Evolutionary conservation across 2,888 invertebrate species (phyloP).

Genomic region (Camponotus fellah): DNA sequence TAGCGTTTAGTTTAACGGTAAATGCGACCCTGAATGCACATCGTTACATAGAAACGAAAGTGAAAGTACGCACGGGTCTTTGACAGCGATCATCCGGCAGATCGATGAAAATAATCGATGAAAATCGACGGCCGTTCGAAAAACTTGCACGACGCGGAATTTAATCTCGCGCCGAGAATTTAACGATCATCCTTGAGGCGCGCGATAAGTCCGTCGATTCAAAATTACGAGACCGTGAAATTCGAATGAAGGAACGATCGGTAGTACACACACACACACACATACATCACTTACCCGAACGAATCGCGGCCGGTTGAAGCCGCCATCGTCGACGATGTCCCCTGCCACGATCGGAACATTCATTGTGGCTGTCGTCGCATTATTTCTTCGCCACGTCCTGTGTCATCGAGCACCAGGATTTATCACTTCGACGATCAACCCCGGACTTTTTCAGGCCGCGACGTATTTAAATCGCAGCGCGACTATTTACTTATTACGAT

Average conservation of each 20-base stretch:
- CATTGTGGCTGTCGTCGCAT: slow-evolving; percentile 78
- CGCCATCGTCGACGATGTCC: slow-evolving; percentile 83
- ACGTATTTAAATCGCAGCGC: slow-evolving; percentile 16
- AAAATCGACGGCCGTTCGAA: not conserved
- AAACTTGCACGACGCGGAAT: not conserved
- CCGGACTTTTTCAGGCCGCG: not conserved
- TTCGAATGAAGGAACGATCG: not conserved
- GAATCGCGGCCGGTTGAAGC: slow-evolving; percentile 82
- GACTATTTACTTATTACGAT: not conserved
- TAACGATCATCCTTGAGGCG: not conserved
- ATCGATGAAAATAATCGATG: slow-evolving; percentile 16
- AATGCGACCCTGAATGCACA: slow-evolving; percentile 41
- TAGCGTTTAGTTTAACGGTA: slow-evolving; percentile 32
- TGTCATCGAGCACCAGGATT: too few species aligned
- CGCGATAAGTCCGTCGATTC: slow-evolving; percentile 3
- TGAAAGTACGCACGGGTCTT: slow-evolving; percentile 41
- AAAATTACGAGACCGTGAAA: slow-evolving; percentile 23
- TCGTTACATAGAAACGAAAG: slow-evolving; percentile 43
- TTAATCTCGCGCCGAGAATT: not conserved
- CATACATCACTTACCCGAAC: slow-evolving; percentile 80
- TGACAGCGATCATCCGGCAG: slow-evolving; percentile 37
- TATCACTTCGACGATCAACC: too few species aligned
- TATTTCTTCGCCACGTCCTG: not conserved
- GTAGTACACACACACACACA: too few species aligned
- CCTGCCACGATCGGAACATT: slow-evolving; percentile 85